phyloP scores from a whole-genome alignment of 2,888 invertebrate genomes.

The Tipula lateralis region DNA sequence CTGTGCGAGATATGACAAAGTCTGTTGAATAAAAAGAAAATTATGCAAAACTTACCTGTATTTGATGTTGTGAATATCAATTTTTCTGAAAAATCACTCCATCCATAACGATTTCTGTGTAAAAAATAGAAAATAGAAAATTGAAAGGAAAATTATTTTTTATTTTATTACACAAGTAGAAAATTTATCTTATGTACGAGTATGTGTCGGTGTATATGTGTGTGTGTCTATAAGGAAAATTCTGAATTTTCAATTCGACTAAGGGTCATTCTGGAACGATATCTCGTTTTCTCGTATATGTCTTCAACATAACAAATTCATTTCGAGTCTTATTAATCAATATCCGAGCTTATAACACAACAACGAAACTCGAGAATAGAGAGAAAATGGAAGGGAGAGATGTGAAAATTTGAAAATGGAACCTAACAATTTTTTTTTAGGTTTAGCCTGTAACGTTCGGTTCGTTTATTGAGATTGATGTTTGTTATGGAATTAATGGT shows the following conservation, averaged over 20 bases:
- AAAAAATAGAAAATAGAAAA: conserved; percentile 28
- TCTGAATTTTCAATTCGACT: not conserved
- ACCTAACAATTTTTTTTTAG: not conserved
- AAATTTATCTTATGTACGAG: not conserved
- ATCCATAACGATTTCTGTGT: conserved; percentile 59
- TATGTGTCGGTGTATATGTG: too few species aligned
- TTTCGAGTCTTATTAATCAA: not conserved
- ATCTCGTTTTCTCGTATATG: not conserved
- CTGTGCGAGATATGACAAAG: not conserved
- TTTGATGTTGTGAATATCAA: conserved; percentile 61
- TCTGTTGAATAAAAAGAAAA: not conserved
- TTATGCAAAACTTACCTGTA: conserved; percentile 51
- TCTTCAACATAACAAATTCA: not conserved
- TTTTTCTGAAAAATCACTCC: conserved; percentile 60
- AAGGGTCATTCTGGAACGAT: not conserved
- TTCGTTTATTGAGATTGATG: conserved; percentile 6
- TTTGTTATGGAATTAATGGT: not conserved
- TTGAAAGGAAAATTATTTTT: not conserved
- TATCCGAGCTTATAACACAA: not conserved
- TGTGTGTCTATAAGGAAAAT: not conserved
- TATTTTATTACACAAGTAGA: not conserved
- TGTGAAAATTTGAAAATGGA: not conserved
- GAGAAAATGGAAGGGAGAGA: not conserved
- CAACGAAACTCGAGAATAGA: not conserved
- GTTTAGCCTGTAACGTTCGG: not conserved